Percentiles rank a stretch among this genome's conserved stretches.
Evolutionary conservation across 2,797 vertebrate species (phyloP).

Genomic region (Calcarius lapponicus): DNA sequence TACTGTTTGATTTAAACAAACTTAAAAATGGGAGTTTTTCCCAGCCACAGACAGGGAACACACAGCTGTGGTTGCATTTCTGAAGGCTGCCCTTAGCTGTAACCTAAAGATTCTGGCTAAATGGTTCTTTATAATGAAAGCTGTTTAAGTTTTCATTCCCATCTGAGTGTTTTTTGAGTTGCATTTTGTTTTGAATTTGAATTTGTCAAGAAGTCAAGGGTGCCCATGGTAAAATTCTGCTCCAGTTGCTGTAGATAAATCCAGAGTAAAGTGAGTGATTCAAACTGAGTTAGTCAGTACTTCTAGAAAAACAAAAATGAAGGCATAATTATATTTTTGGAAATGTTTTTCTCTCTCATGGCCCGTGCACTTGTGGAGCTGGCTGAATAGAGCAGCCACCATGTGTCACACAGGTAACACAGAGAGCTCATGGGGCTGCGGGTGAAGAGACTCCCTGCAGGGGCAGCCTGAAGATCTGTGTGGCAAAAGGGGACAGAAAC

Average conservation of each 20-base stretch:
- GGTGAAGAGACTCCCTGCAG: neutral
- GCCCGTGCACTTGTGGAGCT: neutral
- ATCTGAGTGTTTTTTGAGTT: neutral
- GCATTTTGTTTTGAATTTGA: neutral
- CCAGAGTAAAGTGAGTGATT: neutral
- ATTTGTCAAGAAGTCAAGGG: neutral
- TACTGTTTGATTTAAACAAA: neutral
- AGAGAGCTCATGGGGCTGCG: neutral
- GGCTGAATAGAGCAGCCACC: neutral
- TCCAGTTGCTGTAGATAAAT: neutral
- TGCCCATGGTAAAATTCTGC: neutral
- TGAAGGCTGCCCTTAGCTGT: neutral
- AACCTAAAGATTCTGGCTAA: neutral
- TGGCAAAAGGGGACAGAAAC: neutral
- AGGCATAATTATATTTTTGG: neutral
- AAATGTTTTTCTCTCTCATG: neutral
- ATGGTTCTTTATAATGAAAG: neutral
- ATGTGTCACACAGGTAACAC: fast-evolving
- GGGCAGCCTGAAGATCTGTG: neutral
- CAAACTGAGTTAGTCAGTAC: neutral
- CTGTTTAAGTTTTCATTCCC: neutral
- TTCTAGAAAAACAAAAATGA: neutral
- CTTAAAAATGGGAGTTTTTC: neutral
- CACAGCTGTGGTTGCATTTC: neutral
- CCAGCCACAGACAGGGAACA: neutral